Base-by-base conservation (phyloP, 2,888 invertebrate genomes). In the Diabrotica balteata region DNA sequence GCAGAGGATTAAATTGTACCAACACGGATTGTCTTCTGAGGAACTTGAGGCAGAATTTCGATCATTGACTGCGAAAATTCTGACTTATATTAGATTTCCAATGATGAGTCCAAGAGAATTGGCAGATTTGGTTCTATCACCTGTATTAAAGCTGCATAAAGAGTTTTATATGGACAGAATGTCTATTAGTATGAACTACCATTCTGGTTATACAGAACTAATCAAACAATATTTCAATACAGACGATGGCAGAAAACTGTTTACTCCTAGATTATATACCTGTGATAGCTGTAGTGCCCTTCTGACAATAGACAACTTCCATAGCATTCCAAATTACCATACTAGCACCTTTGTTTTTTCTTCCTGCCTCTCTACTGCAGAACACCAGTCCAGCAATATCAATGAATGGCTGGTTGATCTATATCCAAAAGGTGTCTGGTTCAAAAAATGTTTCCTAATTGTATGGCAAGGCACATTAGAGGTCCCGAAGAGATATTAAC, bases 21-120 rank as follows among this genome's bases (percentile, higher is more conserved):
- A 88, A 72, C 82, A 84, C 32, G 85, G 84, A 0, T 77, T 86
- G 0, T 85, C 85, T 8, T 84, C 82, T 0, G 89, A 90, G 73
- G 83, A 88, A 58, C 88, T 89, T 67, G 79, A 84, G 6, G 5
- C 32, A 32, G 89, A 90, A 10, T 76, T 92, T 85, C 89, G 90
- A 68, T 86, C 89, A 6, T 85, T 95, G 0, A 91, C 95, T 0
- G 87, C 90, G 57, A 89, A 90, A 54, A 90, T 94, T 0, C 92
- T 95, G 87, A 70, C 54, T 55, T 64, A 73, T 47, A 73, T 77
- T 10, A 86, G 90, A 74, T 98, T 97, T 84, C 95, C 97, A 1
- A 96, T 97, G 95, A 97, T 98, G 95, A 90, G 93, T 17, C 94
- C 95, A 0, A 87, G 92, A 63, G 95, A 98, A 82, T 82, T 98